A percentile compares a stretch with the other conserved stretches of the same genome.
Evolutionary conservation across 2,888 invertebrate species (phyloP).

Genomic region (Endotricha flammealis): DNA sequence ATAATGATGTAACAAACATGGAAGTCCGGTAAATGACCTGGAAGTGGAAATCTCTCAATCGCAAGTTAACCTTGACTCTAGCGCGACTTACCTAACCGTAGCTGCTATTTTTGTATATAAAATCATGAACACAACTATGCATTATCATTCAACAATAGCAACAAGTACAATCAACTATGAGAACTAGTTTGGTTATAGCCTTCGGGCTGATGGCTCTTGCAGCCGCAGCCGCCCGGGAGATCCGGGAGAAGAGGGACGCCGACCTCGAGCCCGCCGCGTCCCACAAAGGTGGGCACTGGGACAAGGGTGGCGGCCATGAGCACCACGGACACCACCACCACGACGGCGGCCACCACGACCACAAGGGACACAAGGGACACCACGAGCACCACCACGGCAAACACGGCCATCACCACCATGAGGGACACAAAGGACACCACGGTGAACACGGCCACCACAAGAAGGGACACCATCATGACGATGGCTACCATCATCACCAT

Average conservation of each 20-base stretch:
- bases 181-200: slow-evolving; percentile 47
- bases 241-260: slow-evolving; percentile 62
- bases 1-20: background rate
- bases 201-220: slow-evolving; percentile 69
- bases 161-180: slow-evolving; percentile 51
- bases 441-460: slow-evolving; percentile 81
- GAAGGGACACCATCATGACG: slow-evolving; percentile 81
- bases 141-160: slow-evolving; percentile 58
- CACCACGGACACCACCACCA: slow-evolving; percentile 80
- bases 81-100: slow-evolving; percentile 50
- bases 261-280: slow-evolving; percentile 77
- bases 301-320: slow-evolving; percentile 80
- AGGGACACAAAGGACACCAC: slow-evolving; percentile 78
- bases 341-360: slow-evolving; percentile 80
- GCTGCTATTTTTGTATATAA: slow-evolving; percentile 55
- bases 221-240: slow-evolving; percentile 68
- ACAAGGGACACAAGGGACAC: slow-evolving; percentile 83
- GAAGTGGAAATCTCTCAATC: slow-evolving; percentile 46
- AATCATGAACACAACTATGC: slow-evolving; percentile 43
- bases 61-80: slow-evolving; percentile 55
- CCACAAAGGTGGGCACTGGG: slow-evolving; percentile 43
- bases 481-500: slow-evolving; percentile 80
- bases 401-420: slow-evolving; percentile 84
- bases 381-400: slow-evolving; percentile 82
- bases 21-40: slow-evolving; percentile 22